These are phyloP conservation scores for Sussaba pulchella DNA, from an alignment of 2,888 invertebrate species.

Conservation along the genomic window DNA sequence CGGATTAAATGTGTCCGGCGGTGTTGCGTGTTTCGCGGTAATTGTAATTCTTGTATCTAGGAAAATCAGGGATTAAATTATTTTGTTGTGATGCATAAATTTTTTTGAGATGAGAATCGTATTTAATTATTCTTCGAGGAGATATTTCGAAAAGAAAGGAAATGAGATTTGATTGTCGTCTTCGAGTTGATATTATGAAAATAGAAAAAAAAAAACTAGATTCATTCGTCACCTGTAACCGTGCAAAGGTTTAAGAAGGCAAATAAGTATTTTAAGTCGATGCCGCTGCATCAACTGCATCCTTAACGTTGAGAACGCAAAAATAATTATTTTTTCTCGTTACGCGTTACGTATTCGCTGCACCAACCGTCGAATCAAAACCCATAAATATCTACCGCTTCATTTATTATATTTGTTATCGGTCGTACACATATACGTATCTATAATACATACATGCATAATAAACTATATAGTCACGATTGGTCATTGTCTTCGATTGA, in stretches of 20 bases:
- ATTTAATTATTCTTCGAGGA: neutral
- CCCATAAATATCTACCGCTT: conserved; percentile 42
- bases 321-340: conserved; percentile 49
- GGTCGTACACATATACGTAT: neutral
- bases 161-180: too few species aligned
- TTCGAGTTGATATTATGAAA: too few species aligned
- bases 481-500: conserved; percentile 48
- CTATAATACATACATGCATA: too few species aligned
- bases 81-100: neutral
- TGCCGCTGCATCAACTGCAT: too few species aligned
- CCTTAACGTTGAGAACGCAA: too few species aligned
- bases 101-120: neutral
- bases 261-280: too few species aligned
- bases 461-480: too few species aligned
- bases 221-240: too few species aligned
- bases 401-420: conserved; percentile 36
- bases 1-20: conserved; percentile 36
- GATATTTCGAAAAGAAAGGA: too few species aligned
- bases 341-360: conserved; percentile 15
- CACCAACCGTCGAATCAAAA: neutral
- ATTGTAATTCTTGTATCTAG: conserved; percentile 33
- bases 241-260: too few species aligned
- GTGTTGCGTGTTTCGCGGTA: conserved; percentile 46
- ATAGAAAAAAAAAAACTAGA: too few species aligned
- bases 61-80: conserved; percentile 8